phyloP scores from a whole-genome alignment of 2,797 vertebrate genomes.

The Brotula barbata region DNA sequence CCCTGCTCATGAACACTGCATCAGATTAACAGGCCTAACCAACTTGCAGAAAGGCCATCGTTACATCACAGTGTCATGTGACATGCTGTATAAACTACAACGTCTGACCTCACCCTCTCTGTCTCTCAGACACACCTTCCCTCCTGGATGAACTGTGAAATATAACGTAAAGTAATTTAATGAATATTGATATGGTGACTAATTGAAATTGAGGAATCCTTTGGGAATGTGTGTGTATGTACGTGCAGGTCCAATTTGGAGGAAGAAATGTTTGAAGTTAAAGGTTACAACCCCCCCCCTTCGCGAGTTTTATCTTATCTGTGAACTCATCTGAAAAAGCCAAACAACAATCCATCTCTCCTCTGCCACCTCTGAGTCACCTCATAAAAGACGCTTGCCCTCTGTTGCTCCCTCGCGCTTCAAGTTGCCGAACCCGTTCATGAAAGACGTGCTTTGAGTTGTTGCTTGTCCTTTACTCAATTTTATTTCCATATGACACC shows the following conservation, averaged over 20 bases:
- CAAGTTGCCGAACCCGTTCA: constrained; percentile 1
- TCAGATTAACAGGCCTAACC: constrained; percentile 78
- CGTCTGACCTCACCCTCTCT: constrained; percentile 1
- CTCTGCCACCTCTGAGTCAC: constrained; percentile 24
- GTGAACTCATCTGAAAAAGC: constrained; percentile 49
- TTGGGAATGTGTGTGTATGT: background rate
- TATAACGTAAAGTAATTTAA: constrained; percentile 8
- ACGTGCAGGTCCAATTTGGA: background rate
- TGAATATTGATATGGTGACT: no score
- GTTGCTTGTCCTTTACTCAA: background rate
- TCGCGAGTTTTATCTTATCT: constrained; percentile 52
- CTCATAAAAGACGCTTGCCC: constrained; percentile 15
- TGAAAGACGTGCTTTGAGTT: constrained; percentile 8
- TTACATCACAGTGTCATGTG: constrained; percentile 35
- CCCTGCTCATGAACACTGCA: constrained; percentile 74
- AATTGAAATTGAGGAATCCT: background rate
- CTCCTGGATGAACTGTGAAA: constrained; percentile 19
- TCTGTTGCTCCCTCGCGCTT: constrained; percentile 20
- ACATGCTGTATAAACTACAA: constrained; percentile 33
- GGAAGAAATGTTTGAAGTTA: constrained; percentile 8
- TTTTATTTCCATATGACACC: no score
- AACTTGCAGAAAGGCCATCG: constrained; percentile 36
- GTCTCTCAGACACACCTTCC: constrained; percentile 14
- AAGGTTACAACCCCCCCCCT: constrained; percentile 16
- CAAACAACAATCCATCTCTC: constrained; percentile 43